Evolutionary conservation across 2,113 vertebrate genomes (phyloP), one percentile per base, ranked within the genome.

Genomic region (Rallus limicola): DNA sequence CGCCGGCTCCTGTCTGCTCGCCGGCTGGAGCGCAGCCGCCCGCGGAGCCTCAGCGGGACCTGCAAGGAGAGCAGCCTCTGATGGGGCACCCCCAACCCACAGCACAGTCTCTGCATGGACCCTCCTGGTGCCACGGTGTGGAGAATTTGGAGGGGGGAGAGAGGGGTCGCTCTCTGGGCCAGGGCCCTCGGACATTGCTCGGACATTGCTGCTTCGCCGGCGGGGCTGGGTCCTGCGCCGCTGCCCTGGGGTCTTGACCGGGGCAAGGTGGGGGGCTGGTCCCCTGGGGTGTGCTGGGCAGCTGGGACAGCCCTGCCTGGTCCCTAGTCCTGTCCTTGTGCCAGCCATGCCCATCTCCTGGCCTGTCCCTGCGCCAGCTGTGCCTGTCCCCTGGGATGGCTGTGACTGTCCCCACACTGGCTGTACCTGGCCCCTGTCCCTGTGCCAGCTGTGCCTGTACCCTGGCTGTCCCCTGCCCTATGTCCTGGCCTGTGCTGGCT

Each of bases 61-160:
- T 98, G 98, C 96, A 98, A 98, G 62, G 99, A 99, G 97, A 99
- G 98, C 2, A 96, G 96, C 9, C 98, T 99, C 82, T 98, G 95
- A 97, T 25, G 4, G 25, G 4, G 1, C 12, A 5, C 20, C 53
- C 59, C 31, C 24, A 7, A 16, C 20, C 25, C 36, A 4, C 1
- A 40, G 36, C 64, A 3, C 60, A 5, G 77, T 34, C 52, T 0
- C 50, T 0, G 4, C 10, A 3, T 60, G 33, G 85, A 80, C 28
- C 33, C n/a, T 64, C 21, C 25, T 0, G 0, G 29, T 5, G 56
- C 21, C n/a, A 8, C 8, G 5, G 2, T 2, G 11, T 2, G 4
- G 58, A 46, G 26, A 6, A 26, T 23, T 46, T 18, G 44, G 48
- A 36, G 48, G 21, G 21, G 19, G 21, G 20, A 15, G 19, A 21